Evolutionary conservation across 1,140 invertebrate genomes (phyloP).

Genomic region (Drosophila jambulina): DNA sequence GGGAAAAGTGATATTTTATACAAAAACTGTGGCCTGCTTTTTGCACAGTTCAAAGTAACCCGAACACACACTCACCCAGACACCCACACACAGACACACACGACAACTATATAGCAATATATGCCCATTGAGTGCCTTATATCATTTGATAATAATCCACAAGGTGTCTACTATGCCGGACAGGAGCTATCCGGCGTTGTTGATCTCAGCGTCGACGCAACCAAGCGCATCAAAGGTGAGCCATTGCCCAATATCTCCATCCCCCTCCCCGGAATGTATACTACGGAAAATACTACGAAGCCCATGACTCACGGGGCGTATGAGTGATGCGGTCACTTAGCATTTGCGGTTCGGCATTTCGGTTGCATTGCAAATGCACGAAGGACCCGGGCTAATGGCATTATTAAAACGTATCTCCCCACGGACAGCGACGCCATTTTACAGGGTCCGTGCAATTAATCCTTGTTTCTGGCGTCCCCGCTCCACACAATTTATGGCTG

Average conservation of each 20-base stretch:
- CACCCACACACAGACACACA: constrained; percentile 30
- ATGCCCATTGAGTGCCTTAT: constrained; percentile 86
- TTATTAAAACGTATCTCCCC: constrained; percentile 55
- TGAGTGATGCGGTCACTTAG: constrained; percentile 51
- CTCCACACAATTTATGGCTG: not conserved
- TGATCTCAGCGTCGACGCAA: constrained; percentile 82
- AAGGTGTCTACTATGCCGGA: constrained; percentile 86
- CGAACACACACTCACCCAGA: constrained; percentile 14
- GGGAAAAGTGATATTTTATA: constrained; percentile 72
- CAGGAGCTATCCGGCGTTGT: constrained; percentile 86
- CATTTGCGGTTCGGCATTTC: constrained; percentile 24
- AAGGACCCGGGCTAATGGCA: constrained; percentile 52
- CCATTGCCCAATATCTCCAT: not conserved
- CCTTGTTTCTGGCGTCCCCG: constrained; percentile 17
- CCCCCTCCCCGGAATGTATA: constrained; percentile 1
- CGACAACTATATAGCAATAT: constrained; percentile 76
- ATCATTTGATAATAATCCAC: constrained; percentile 86
- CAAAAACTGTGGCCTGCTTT: constrained; percentile 69
- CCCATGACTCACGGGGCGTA: constrained; percentile 64
- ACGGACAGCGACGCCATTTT: constrained; percentile 42
- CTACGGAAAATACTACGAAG: constrained; percentile 7
- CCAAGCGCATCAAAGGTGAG: constrained; percentile 82
- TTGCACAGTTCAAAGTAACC: constrained; percentile 58
- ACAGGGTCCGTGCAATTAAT: constrained; percentile 61
- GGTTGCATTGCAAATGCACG: constrained; percentile 39